Percentiles rank a stretch among this genome's conserved stretches.
Evolutionary conservation across 30 jellyfish, hydroid and myxozoan genomes (phyloP).

Genomic region (Pelagia noctiluca): DNA sequence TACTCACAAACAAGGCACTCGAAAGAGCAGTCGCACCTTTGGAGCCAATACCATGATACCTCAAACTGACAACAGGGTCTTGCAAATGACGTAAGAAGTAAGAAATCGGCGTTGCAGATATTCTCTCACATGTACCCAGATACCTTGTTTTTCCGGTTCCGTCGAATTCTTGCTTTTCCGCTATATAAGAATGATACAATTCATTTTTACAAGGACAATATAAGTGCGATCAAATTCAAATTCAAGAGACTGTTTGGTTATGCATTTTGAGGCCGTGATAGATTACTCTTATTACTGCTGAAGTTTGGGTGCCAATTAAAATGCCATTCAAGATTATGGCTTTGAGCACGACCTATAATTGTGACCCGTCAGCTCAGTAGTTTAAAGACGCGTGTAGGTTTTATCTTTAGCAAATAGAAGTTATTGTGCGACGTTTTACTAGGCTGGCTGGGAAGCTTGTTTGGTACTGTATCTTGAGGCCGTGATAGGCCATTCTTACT

Average conservation of each 20-base stretch:
- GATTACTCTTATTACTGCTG: no score
- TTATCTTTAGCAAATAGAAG: no score
- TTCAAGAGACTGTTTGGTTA: not conserved
- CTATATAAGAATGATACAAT: slow-evolving; percentile 28
- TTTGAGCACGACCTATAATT: no score
- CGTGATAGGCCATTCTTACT: no score
- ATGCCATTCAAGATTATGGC: no score
- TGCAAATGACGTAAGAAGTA: slow-evolving; percentile 59
- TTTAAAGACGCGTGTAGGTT: no score
- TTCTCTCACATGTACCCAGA: slow-evolving; percentile 72
- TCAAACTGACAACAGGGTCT: slow-evolving; percentile 59
- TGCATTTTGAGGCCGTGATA: not conserved
- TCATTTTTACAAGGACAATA: not conserved
- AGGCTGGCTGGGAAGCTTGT: no score
- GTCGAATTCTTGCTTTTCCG: slow-evolving; percentile 62
- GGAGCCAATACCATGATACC: slow-evolving; percentile 86
- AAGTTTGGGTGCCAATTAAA: no score
- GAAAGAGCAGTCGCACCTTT: slow-evolving; percentile 83
- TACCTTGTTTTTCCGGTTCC: slow-evolving; percentile 78
- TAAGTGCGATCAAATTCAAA: not conserved
- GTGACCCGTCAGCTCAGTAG: no score
- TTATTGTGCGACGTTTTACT: no score
- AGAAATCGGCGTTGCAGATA: slow-evolving; percentile 76
- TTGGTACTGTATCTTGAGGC: no score
- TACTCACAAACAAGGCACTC: slow-evolving; percentile 70